Evolutionary conservation across 2,888 invertebrate species (phyloP).

Genomic region (Agapetus fuscipes): DNA sequence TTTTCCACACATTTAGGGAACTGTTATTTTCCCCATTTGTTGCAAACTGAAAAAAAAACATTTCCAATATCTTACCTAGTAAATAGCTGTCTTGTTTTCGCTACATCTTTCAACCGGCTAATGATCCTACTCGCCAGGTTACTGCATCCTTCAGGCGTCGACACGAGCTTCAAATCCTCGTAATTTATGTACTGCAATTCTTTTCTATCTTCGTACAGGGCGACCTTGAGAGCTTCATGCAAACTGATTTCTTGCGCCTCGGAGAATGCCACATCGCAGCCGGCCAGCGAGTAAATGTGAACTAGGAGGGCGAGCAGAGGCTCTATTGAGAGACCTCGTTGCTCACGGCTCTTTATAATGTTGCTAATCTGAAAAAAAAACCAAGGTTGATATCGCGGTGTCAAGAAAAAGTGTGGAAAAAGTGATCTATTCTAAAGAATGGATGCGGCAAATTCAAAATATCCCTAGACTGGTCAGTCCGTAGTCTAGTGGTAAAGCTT

Average conservation of each 20-base stretch:
- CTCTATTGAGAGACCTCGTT: constrained; percentile 43
- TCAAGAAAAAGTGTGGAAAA: too few relatives aligned
- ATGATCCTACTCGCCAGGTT: constrained; percentile 29
- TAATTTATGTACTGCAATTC: constrained; percentile 23
- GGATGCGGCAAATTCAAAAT: background rate
- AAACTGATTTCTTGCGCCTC: constrained; percentile 42
- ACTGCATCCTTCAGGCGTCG: constrained; percentile 32
- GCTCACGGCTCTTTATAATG: constrained; percentile 45
- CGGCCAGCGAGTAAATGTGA: constrained; percentile 51
- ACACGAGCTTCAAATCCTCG: constrained; percentile 24
- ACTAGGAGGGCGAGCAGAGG: constrained; percentile 50
- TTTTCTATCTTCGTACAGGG: constrained; percentile 48
- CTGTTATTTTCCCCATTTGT: too few relatives aligned
- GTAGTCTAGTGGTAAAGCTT: too few relatives aligned
- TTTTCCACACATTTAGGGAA: too few relatives aligned
- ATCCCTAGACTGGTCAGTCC: background rate
- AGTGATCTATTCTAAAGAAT: too few relatives aligned
- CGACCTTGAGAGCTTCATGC: constrained; percentile 40
- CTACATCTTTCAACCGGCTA: constrained; percentile 31
- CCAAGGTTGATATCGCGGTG: too few relatives aligned
- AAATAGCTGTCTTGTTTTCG: constrained; percentile 34
- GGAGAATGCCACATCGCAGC: constrained; percentile 46
- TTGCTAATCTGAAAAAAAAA: constrained; percentile 39
- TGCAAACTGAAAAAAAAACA: too few relatives aligned
- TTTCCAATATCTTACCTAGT: too few relatives aligned